phyloP scores from a whole-genome alignment of 2,888 invertebrate species.

The Alviniconcha strummeri region DNA sequence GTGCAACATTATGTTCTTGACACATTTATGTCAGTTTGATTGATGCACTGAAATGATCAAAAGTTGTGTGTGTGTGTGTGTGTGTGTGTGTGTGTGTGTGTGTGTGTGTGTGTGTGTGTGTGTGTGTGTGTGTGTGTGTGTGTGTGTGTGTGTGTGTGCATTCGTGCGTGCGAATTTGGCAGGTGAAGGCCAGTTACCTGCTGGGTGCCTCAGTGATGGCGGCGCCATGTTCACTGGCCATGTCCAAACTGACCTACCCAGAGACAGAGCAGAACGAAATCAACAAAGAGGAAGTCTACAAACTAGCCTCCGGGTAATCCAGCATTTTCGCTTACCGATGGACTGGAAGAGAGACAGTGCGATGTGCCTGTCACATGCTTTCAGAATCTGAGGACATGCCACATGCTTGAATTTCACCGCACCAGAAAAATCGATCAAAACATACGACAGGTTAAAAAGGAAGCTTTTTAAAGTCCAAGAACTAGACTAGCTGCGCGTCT shows the following conservation, averaged over 20 bases:
- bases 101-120: not conserved
- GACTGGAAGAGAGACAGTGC: no score
- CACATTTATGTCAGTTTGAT: no score
- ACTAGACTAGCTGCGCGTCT: no score
- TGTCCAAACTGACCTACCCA: slow-evolving; percentile 90
- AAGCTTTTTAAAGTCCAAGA: no score
- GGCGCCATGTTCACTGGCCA: slow-evolving; percentile 93
- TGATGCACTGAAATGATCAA: no score
- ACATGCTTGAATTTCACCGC: no score
- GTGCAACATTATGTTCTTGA: no score
- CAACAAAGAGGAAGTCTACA: slow-evolving; percentile 82
- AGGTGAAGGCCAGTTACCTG: slow-evolving; percentile 83
- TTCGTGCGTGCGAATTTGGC: not conserved
- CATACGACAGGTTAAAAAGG: no score
- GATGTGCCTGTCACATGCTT: no score
- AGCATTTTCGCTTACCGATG: no score
- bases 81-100: not conserved
- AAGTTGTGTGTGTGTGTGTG: not conserved
- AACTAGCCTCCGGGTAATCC: slow-evolving; percentile 65
- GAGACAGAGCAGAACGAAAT: slow-evolving; percentile 90
- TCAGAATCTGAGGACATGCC: no score
- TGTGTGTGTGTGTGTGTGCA: not conserved
- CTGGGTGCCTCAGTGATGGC: slow-evolving; percentile 97
- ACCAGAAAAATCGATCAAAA: no score
- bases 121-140: not conserved